These are phyloP conservation scores for Oncorhynchus masou DNA, from an alignment of 2,113 vertebrate species.

Conservation along the genomic window DNA sequence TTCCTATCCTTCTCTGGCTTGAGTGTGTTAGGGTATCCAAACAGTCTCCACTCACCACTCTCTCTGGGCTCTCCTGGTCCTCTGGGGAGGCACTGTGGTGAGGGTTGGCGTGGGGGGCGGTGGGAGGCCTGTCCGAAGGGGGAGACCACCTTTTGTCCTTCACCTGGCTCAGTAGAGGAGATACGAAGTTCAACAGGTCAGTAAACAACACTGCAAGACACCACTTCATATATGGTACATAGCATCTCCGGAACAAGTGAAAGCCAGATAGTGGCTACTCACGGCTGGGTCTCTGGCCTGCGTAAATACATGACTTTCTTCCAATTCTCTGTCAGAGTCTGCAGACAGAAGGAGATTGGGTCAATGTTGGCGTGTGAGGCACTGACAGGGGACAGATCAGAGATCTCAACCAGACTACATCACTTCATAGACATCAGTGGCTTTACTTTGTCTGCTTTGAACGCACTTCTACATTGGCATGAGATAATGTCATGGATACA, in stretches of 20 bases:
- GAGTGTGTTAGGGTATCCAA: background rate
- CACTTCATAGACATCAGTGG: background rate
- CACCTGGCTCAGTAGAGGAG: slow-evolving; percentile 51
- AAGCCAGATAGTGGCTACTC: slow-evolving; percentile 39
- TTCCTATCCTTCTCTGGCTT: background rate
- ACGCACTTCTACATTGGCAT: background rate
- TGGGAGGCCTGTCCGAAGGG: slow-evolving; percentile 61
- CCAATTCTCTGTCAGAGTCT: slow-evolving; percentile 72
- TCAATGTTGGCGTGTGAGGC: background rate
- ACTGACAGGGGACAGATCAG: background rate
- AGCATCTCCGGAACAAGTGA: background rate
- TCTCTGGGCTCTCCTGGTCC: slow-evolving; percentile 73
- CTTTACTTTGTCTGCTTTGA: background rate
- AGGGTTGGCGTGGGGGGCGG: slow-evolving; percentile 56
- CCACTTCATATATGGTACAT: background rate
- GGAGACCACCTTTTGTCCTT: slow-evolving; percentile 71
- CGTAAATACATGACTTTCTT: slow-evolving; percentile 68
- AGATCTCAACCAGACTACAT: background rate
- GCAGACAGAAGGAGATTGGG: slow-evolving; percentile 29
- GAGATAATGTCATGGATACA: background rate
- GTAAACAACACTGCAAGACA: background rate
- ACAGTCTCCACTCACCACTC: slow-evolving; percentile 64
- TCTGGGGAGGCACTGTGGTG: slow-evolving; percentile 65
- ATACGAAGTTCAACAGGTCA: background rate
- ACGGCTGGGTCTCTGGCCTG: slow-evolving; percentile 66